A percentile compares a stretch with the other conserved stretches of the same genome.
phyloP scores from a whole-genome alignment of 1,140 invertebrate species.

The Penaeus japonicus region DNA sequence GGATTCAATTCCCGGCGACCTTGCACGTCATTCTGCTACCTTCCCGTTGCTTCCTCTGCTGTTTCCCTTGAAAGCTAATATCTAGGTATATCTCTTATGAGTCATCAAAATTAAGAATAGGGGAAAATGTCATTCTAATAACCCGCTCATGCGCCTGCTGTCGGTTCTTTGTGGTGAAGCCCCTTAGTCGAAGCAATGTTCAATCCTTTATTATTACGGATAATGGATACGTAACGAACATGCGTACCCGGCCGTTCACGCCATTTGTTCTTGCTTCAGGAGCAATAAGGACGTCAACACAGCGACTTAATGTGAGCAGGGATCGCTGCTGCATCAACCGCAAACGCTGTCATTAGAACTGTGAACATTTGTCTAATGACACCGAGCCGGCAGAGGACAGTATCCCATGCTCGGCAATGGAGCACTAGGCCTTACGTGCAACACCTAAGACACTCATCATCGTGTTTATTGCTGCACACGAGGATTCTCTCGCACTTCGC shows the following conservation, averaged over 20 bases:
- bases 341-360: neutral
- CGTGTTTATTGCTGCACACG: no score
- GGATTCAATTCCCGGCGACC: no score
- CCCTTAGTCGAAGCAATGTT: slow-evolving; percentile 22
- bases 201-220: slow-evolving; percentile 15
- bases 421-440: no score
- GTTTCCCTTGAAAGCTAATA: no score
- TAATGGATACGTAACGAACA: slow-evolving; percentile 25
- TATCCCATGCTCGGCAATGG: no score
- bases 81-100: no score
- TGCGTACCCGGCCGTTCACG: neutral
- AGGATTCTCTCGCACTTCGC: no score
- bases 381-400: no score
- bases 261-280: neutral
- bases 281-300: neutral
- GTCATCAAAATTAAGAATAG: no score
- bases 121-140: neutral
- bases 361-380: neutral
- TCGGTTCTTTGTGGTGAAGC: neutral
- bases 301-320: neutral
- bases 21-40: no score
- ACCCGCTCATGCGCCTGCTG: neutral
- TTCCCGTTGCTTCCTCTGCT: no score
- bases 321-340: neutral
- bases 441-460: no score